Percentiles rank a stretch among this genome's conserved stretches.
These are phyloP conservation scores for Vesta saturnalis DNA, from an alignment of 2,888 invertebrate genomes.

Conservation along the genomic window DNA sequence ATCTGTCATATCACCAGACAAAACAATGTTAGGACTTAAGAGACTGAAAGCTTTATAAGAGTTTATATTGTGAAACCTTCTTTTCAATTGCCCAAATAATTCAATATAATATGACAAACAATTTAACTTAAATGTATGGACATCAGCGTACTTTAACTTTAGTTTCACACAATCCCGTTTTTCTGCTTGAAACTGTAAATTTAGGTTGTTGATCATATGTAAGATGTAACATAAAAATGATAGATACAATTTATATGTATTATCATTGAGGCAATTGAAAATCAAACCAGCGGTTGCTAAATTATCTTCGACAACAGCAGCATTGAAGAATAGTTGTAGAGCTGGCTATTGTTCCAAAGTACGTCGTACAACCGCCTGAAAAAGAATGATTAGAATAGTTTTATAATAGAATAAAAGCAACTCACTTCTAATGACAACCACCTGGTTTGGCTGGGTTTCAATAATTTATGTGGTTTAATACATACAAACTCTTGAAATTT, in stretches of 20 bases:
- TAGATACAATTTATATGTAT: background rate
- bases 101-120: constrained; percentile 17
- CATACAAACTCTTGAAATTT: constrained; percentile 44
- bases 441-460: constrained; percentile 43
- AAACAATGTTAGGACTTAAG: background rate
- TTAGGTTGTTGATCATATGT: background rate
- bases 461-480: constrained; percentile 44
- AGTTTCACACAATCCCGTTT: background rate
- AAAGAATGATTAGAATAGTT: too few species aligned
- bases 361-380: background rate
- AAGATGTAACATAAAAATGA: background rate
- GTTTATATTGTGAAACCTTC: background rate
- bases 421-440: constrained; percentile 45
- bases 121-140: constrained; percentile 7
- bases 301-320: background rate
- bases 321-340: background rate
- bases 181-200: background rate
- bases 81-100: constrained; percentile 11
- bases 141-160: background rate
- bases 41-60: background rate
- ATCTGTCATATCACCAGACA: background rate
- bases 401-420: background rate
- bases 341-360: background rate
- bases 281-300: background rate
- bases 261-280: background rate